Percentiles rank a stretch among this genome's conserved stretches.
phyloP scores from a whole-genome alignment of 1,140 invertebrate species.

The Papilio dardanus region DNA sequence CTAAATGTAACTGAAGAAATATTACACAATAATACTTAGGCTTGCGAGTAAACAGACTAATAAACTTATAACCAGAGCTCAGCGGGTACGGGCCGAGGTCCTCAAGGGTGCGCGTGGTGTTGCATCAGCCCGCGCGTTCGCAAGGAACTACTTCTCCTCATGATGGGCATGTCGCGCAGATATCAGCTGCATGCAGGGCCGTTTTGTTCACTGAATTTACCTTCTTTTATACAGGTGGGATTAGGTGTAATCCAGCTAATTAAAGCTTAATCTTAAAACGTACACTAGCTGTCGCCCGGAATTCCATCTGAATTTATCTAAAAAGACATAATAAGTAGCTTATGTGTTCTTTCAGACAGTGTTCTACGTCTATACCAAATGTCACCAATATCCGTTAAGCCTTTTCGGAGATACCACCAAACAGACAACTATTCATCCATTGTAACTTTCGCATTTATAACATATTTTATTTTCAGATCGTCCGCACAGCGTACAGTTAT shows the following conservation, averaged over 20 bases:
- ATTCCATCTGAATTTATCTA: too few relatives aligned
- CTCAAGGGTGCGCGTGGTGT: constrained; percentile 59
- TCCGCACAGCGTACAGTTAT: constrained; percentile 67
- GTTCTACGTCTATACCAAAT: too few relatives aligned
- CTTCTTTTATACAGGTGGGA: constrained; percentile 64
- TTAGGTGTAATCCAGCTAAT: background rate
- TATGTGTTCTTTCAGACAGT: too few relatives aligned
- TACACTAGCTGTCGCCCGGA: background rate
- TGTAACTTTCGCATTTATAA: background rate
- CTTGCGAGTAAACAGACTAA: background rate
- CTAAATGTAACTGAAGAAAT: too few relatives aligned
- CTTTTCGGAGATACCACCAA: background rate
- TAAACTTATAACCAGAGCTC: constrained; percentile 50
- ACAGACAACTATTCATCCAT: background rate
- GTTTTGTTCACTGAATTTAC: constrained; percentile 58
- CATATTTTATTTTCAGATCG: constrained; percentile 56
- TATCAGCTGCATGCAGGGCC: constrained; percentile 57
- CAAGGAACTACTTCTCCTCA: constrained; percentile 52
- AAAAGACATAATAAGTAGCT: too few relatives aligned
- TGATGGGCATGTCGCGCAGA: constrained; percentile 49
- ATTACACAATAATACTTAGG: too few relatives aligned
- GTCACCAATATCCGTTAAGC: background rate
- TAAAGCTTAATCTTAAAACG: background rate
- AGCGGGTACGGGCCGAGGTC: constrained; percentile 54
- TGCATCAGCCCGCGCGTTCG: constrained; percentile 54